Conservation (phyloP, 2,797 vertebrate species). For the Pangasius sanitwongsei region DNA sequence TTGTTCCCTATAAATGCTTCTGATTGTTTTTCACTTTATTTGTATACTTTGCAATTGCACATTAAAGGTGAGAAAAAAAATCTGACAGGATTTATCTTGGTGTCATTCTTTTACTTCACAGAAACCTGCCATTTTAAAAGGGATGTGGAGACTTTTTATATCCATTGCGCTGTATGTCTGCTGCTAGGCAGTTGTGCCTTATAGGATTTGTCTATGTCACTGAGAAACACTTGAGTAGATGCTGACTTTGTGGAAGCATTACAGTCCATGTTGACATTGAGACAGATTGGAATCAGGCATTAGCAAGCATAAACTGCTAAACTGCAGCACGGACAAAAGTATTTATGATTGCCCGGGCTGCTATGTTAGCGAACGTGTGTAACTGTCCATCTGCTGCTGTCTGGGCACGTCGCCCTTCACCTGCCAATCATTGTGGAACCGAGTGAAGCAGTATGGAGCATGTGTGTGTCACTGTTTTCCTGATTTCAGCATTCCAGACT, state of each 20-base stretch:
- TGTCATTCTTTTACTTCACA: too few relatives aligned
- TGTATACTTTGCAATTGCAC: too few relatives aligned
- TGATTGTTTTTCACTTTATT: too few relatives aligned
- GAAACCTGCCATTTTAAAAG: too few relatives aligned
- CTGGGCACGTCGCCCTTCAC: slow-evolving; percentile 33
- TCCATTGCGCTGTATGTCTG: too few relatives aligned
- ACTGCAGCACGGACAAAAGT: slow-evolving; percentile 35
- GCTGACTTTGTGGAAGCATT: slow-evolving; percentile 5
- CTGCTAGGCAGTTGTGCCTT: not conserved
- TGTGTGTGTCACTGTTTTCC: slow-evolving; percentile 33
- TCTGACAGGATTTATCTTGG: too few relatives aligned
- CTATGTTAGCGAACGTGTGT: slow-evolving; percentile 20
- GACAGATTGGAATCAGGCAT: slow-evolving; percentile 35
- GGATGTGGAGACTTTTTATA: too few relatives aligned
- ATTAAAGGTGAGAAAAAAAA: too few relatives aligned
- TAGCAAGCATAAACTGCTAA: slow-evolving; percentile 31
- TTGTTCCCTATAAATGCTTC: too few relatives aligned
- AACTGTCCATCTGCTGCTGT: slow-evolving; percentile 44
- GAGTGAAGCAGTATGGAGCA: slow-evolving; percentile 14
- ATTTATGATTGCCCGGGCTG: slow-evolving; percentile 34
- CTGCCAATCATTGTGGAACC: slow-evolving; percentile 49
- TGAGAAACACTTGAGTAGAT: not conserved
- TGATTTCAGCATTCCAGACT: slow-evolving; percentile 42
- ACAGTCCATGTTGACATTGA: slow-evolving; percentile 25
- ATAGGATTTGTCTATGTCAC: not conserved